phyloP scores from a whole-genome alignment of 92 coral and sea anemone genomes.

The Desmophyllum pertusum region DNA sequence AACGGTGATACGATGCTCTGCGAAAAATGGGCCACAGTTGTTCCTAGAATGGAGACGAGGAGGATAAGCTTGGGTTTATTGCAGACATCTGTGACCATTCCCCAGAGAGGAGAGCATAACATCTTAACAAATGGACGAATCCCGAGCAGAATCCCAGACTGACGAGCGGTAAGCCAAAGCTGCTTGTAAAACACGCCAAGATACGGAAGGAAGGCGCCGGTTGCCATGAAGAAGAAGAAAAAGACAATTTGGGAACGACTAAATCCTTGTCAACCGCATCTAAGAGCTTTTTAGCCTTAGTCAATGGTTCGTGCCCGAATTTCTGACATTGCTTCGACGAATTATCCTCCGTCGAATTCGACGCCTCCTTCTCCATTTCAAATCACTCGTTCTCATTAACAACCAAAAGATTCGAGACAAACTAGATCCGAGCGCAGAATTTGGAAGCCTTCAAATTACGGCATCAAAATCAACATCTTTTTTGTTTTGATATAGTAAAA shows the following conservation, averaged over 20 bases:
- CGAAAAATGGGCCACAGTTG: conserved; percentile 79
- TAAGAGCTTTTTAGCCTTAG: conserved; percentile 27
- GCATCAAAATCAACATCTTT: background rate
- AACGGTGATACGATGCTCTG: conserved; percentile 90
- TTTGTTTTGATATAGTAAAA: background rate
- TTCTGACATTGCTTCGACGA: conserved; percentile 35
- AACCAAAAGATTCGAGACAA: background rate
- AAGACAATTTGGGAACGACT: conserved; percentile 76
- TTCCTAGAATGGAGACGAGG: conserved; percentile 71
- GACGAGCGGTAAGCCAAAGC: conserved; percentile 85
- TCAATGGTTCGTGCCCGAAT: conserved; percentile 20
- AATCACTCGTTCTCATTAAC: background rate
- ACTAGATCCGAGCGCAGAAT: background rate
- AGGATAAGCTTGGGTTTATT: conserved; percentile 77
- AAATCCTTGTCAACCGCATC: conserved; percentile 65
- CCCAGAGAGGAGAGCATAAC: conserved; percentile 89
- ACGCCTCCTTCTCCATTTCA: background rate
- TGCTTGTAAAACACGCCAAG: conserved; percentile 92
- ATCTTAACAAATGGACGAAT: conserved; percentile 85
- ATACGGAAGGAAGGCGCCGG: conserved; percentile 84
- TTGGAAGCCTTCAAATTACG: background rate
- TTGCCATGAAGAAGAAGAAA: conserved; percentile 89
- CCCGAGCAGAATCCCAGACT: conserved; percentile 83
- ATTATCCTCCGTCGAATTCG: background rate
- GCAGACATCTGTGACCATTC: conserved; percentile 76